phyloP scores from a whole-genome alignment of 2,113 vertebrate species.

The Gorsachius goisagi region DNA sequence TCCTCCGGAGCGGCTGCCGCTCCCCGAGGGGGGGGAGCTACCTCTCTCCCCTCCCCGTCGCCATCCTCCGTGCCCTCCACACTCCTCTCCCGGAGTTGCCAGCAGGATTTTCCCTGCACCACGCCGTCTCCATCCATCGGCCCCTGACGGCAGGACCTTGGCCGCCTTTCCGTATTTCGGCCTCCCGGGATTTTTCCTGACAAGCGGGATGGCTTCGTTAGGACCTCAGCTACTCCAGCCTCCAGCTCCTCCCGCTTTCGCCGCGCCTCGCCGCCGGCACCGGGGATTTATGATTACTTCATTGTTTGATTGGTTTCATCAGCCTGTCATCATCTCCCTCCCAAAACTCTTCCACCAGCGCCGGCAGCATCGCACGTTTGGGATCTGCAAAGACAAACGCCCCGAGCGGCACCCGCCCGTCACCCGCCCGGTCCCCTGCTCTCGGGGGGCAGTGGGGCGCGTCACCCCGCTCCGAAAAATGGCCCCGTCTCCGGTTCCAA shows the following conservation, averaged over 20 bases:
- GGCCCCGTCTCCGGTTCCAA: accelerated
- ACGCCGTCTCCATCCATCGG: background rate
- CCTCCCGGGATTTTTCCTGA: background rate
- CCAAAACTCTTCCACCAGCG: slow-evolving; percentile 33
- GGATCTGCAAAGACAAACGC: slow-evolving; percentile 49
- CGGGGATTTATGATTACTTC: slow-evolving; percentile 47
- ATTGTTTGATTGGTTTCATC: slow-evolving; percentile 65
- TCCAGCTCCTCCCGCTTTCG: slow-evolving; percentile 13
- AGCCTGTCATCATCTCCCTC: slow-evolving; percentile 42
- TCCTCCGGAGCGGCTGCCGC: too few species aligned
- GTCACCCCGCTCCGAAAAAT: background rate
- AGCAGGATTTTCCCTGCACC: background rate
- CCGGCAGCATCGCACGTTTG: background rate
- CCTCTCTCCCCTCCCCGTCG: too few species aligned
- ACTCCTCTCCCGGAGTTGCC: too few species aligned
- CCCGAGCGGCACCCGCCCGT: background rate
- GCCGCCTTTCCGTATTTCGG: background rate
- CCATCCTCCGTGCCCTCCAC: too few species aligned
- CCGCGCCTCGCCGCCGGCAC: background rate
- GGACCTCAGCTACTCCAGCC: slow-evolving; percentile 20
- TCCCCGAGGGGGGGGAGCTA: too few species aligned
- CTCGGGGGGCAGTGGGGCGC: background rate
- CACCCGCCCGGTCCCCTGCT: background rate
- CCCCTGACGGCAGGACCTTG: background rate
- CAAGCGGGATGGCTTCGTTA: background rate